These are phyloP conservation scores for Enteromius viviparus DNA, from an alignment of 2,797 vertebrate species.

Conservation along the genomic window DNA sequence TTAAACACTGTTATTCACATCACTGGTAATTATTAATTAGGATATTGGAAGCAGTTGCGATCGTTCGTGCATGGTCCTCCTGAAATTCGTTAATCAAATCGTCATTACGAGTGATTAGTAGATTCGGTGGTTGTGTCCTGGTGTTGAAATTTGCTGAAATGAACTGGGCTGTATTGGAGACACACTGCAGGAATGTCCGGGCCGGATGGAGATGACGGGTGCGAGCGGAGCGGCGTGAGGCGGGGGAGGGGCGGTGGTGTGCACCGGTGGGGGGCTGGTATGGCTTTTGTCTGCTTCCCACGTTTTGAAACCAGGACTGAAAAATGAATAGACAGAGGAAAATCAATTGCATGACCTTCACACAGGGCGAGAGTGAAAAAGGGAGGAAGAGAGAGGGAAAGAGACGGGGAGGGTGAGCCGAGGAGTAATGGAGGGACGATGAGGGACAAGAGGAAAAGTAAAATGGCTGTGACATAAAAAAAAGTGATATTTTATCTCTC, in stretches of 20 bases:
- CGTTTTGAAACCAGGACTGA: constrained; percentile 87
- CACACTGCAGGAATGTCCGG: constrained; percentile 73
- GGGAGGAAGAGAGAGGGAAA: constrained; percentile 44
- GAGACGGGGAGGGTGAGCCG: constrained; percentile 57
- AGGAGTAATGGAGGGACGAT: constrained; percentile 54
- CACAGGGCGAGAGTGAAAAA: constrained; percentile 74
- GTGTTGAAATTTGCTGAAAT: background rate
- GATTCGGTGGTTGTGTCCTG: background rate
- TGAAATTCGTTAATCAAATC: too few species aligned
- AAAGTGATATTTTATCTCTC: constrained; percentile 64
- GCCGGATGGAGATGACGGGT: constrained; percentile 50
- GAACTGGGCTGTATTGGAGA: background rate
- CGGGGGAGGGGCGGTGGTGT: constrained; percentile 47
- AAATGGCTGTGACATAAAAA: constrained; percentile 71
- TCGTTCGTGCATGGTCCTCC: too few species aligned
- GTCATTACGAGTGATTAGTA: too few species aligned
- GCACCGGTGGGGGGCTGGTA: constrained; percentile 49
- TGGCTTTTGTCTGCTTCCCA: constrained; percentile 88
- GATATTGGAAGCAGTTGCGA: too few species aligned
- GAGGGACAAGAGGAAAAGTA: constrained; percentile 69
- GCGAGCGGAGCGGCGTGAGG: constrained; percentile 1
- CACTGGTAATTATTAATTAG: too few species aligned
- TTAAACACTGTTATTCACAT: too few species aligned
- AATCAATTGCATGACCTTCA: constrained; percentile 90
- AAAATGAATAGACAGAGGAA: constrained; percentile 88